These are phyloP conservation scores for Rhopalosiphum maidis DNA, from an alignment of 1,140 invertebrate species.

Conservation along the genomic window DNA sequence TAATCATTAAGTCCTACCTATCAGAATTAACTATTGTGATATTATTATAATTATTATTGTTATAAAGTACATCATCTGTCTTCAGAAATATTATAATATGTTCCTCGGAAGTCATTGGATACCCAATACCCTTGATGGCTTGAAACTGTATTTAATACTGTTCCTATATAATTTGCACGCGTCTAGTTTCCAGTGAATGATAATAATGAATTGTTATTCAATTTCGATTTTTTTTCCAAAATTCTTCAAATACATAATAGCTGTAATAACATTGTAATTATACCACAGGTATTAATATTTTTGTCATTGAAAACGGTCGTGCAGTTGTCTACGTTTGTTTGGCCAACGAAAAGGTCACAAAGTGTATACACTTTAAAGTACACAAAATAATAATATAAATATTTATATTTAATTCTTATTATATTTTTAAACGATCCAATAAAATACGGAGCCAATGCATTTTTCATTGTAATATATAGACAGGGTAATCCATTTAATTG, in stretches of 20 bases:
- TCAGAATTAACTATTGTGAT: not conserved
- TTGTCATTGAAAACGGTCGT: not conserved
- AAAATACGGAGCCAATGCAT: not conserved
- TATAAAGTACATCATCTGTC: not conserved
- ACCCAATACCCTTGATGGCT: not conserved
- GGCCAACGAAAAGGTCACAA: not conserved
- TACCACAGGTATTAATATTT: not conserved
- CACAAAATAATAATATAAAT: not conserved
- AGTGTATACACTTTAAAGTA: not conserved
- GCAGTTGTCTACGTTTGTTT: not conserved
- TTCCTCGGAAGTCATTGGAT: not conserved
- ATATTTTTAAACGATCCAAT: not conserved
- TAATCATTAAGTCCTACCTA: not conserved
- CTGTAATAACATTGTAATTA: not conserved
- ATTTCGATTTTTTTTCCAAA: not conserved
- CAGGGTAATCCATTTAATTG: too few species aligned
- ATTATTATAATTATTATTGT: not conserved
- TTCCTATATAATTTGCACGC: not conserved
- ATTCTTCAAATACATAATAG: not conserved
- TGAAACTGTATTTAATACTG: not conserved
- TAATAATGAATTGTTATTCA: not conserved
- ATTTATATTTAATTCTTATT: not conserved
- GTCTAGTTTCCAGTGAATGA: not conserved
- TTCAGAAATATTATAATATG: not conserved
- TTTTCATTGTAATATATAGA: not conserved